phyloP scores from a whole-genome alignment of 2,113 vertebrate genomes.

The Nesoenas mayeri region DNA sequence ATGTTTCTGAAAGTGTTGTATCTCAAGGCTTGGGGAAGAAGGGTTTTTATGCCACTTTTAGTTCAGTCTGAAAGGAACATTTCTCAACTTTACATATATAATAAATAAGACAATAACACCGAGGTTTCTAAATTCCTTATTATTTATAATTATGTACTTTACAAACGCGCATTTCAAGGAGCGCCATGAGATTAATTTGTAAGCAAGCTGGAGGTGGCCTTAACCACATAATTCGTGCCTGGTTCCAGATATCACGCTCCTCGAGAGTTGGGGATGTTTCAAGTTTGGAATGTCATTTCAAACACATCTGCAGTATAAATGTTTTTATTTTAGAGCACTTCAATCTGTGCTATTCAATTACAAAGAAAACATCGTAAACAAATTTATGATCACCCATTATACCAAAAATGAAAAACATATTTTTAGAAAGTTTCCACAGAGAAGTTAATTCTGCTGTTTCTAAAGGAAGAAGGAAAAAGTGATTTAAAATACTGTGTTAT shows the following conservation, averaged over 20 bases:
- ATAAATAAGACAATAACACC: neutral
- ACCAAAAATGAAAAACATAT: constrained; percentile 48
- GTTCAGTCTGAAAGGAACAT: neutral
- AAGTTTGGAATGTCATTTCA: constrained; percentile 35
- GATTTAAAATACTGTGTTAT: neutral
- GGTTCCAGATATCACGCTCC: neutral
- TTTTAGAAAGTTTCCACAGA: constrained; percentile 25
- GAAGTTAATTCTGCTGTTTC: constrained; percentile 24
- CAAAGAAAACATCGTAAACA: constrained; percentile 44
- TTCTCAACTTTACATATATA: neutral
- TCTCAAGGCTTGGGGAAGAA: neutral
- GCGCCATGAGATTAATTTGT: neutral
- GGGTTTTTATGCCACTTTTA: neutral
- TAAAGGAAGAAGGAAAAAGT: constrained; percentile 21
- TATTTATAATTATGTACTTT: neutral
- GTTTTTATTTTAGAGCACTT: constrained; percentile 30
- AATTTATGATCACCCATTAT: constrained; percentile 44
- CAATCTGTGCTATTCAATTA: constrained; percentile 48
- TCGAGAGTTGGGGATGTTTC: constrained; percentile 1
- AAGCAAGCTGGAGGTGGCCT: neutral
- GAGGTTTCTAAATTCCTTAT: neutral
- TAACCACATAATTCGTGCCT: neutral
- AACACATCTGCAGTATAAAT: constrained; percentile 28
- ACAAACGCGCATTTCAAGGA: neutral
- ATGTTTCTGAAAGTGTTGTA: neutral